Conservation (phyloP, 2,888 invertebrate genomes). For the Apeira syringaria region DNA sequence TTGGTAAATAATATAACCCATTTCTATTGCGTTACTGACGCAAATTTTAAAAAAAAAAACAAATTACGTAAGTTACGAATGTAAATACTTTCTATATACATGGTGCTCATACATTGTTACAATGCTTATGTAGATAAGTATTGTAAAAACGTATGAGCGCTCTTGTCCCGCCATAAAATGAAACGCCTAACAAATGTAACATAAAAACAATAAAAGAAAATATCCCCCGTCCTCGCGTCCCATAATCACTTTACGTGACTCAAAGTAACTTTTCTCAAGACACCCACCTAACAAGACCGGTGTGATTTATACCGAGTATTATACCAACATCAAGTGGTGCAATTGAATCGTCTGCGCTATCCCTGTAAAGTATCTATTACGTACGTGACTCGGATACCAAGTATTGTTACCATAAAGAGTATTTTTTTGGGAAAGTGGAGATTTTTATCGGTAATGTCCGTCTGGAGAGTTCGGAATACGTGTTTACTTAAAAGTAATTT, state of each 20-base stretch:
- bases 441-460: constrained; percentile 39
- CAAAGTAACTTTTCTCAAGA: constrained; percentile 34
- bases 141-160: too few species aligned
- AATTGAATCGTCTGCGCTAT: constrained; percentile 65
- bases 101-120: too few species aligned
- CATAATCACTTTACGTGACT: constrained; percentile 49
- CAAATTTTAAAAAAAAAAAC: too few species aligned
- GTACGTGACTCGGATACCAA: constrained; percentile 52
- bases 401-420: constrained; percentile 27
- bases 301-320: constrained; percentile 53
- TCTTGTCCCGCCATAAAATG: background rate
- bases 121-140: too few species aligned
- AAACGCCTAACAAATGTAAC: background rate
- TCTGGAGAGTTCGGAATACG: constrained; percentile 37
- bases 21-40: too few species aligned
- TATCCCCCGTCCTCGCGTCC: constrained; percentile 25
- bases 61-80: too few species aligned
- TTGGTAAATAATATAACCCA: too few species aligned
- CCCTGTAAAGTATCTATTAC: constrained; percentile 65
- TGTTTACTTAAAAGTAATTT: constrained; percentile 25
- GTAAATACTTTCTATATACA: too few species aligned
- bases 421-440: constrained; percentile 27
- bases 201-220: constrained; percentile 22
- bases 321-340: constrained; percentile 57
- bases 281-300: constrained; percentile 25